phyloP scores from a whole-genome alignment of 2,888 invertebrate genomes.

The Calliphora vomitoria region DNA sequence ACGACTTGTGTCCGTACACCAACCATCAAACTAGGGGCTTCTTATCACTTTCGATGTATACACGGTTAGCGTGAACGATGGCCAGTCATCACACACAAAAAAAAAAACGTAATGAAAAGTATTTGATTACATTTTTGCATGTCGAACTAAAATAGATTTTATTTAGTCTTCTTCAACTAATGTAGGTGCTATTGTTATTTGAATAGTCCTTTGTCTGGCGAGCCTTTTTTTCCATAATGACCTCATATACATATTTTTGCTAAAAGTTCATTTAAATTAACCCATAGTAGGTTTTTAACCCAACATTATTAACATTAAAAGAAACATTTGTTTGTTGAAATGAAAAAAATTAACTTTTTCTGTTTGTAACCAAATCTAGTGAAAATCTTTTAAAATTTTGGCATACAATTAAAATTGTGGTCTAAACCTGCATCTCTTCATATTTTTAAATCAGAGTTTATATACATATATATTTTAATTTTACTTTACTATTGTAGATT shows the following conservation, averaged over 20 bases:
- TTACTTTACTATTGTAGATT: too few species aligned
- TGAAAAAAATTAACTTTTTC: too few species aligned
- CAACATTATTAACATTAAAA: not conserved
- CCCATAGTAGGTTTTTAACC: conserved; percentile 3
- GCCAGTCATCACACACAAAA: not conserved
- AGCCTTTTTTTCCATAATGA: conserved; percentile 28
- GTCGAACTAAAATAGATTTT: conserved; percentile 37
- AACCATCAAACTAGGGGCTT: not conserved
- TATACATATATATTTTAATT: too few species aligned
- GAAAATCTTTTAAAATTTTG: too few species aligned
- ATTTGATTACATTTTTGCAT: conserved; percentile 49
- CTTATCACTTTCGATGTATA: conserved; percentile 22
- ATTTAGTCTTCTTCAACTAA: not conserved
- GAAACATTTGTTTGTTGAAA: too few species aligned
- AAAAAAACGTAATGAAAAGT: conserved; percentile 7
- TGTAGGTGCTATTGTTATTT: not conserved
- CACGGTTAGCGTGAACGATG: not conserved
- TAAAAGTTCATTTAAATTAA: conserved; percentile 17
- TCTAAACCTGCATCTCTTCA: too few species aligned
- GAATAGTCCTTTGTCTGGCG: conserved; percentile 18
- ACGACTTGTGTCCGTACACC: conserved; percentile 19
- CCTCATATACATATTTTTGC: not conserved
- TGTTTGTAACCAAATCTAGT: too few species aligned
- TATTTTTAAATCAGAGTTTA: too few species aligned
- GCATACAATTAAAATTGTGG: too few species aligned